Evolutionary conservation across 30 jellyfish, hydroid and myxozoan species (phyloP).

Genomic region (Rhopilema esculentum): DNA sequence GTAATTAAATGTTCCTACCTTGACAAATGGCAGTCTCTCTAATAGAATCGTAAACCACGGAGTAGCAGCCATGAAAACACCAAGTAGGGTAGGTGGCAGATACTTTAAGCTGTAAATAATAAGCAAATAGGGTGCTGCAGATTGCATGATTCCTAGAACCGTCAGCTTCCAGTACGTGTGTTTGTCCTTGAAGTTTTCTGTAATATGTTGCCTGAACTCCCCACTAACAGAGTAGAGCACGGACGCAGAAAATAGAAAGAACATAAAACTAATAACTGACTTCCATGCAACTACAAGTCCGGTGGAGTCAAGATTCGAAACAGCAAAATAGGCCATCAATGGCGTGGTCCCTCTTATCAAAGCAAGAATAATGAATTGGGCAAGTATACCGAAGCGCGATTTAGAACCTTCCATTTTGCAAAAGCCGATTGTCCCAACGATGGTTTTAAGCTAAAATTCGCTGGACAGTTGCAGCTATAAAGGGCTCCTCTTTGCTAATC

Average conservation of each 20-base stretch:
- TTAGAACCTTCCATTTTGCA: constrained; percentile 23
- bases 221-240: constrained; percentile 2
- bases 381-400: background rate
- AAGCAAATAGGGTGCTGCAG: constrained; percentile 77
- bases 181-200: constrained; percentile 37
- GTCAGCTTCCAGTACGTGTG: constrained; percentile 69
- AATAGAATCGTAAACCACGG: constrained; percentile 80
- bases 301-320: constrained; percentile 58
- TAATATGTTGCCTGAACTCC: constrained; percentile 30
- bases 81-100: constrained; percentile 80
- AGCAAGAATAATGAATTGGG: constrained; percentile 47
- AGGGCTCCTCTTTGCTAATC: too few relatives aligned
- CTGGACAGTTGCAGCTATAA: background rate
- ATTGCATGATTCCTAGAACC: constrained; percentile 71
- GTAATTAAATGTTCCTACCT: constrained; percentile 13
- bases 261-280: constrained; percentile 52
- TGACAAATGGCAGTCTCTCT: constrained; percentile 74
- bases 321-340: constrained; percentile 78
- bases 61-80: constrained; percentile 81
- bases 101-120: constrained; percentile 68
- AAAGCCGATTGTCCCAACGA: background rate
- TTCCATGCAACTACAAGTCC: constrained; percentile 76
- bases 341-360: constrained; percentile 85
- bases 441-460: background rate
- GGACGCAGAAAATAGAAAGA: constrained; percentile 18